Evolutionary conservation across 2,113 vertebrate genomes (phyloP).

Genomic region (Lutjanus erythropterus): DNA sequence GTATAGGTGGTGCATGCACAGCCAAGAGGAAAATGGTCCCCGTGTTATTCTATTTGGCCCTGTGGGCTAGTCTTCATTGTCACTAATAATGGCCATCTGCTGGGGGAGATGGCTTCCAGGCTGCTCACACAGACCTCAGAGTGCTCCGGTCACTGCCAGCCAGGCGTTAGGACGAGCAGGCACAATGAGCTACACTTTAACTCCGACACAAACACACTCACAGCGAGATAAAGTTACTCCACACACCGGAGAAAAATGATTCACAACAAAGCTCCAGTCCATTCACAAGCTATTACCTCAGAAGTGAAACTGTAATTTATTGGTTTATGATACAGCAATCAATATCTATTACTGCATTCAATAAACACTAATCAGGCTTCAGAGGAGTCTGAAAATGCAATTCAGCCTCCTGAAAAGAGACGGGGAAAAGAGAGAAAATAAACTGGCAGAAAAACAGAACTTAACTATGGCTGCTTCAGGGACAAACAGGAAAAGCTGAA

Average conservation of each 20-base stretch:
- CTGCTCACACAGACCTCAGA: slow-evolving; percentile 48
- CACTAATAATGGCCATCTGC: slow-evolving; percentile 81
- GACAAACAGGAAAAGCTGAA: neutral
- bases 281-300: neutral
- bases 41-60: slow-evolving; percentile 67
- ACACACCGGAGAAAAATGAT: neutral
- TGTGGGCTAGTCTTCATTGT: slow-evolving; percentile 58
- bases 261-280: neutral
- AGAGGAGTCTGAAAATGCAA: neutral
- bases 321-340: neutral
- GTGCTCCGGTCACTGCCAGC: slow-evolving; percentile 11
- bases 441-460: neutral
- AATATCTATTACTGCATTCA: slow-evolving; percentile 2
- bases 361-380: neutral
- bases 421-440: neutral
- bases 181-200: neutral
- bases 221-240: slow-evolving; percentile 3
- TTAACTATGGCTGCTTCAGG: too few species aligned
- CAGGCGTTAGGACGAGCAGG: neutral
- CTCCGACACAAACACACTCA: neutral
- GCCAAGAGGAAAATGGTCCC: slow-evolving; percentile 63
- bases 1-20: slow-evolving; percentile 39
- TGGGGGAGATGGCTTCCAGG: slow-evolving; percentile 68
- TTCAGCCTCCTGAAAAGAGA: neutral
- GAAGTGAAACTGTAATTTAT: neutral